A percentile compares a stretch with the other conserved stretches of the same genome.
phyloP scores from a whole-genome alignment of 2,888 invertebrate species.

The Scrobipalpa costella region DNA sequence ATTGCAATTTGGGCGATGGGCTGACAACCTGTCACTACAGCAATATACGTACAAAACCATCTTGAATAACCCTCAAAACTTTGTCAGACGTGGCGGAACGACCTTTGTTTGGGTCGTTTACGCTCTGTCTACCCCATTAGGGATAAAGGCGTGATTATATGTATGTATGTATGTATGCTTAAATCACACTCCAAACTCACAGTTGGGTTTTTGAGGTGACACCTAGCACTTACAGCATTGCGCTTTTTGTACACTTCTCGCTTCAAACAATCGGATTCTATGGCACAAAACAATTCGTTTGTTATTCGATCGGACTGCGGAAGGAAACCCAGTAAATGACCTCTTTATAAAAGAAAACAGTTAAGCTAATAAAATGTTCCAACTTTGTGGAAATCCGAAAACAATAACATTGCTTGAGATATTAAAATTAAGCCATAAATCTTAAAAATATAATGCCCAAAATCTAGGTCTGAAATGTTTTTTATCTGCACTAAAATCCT shows the following conservation, averaged over 20 bases:
- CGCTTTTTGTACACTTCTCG: slow-evolving; percentile 6
- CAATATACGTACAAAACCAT: no score
- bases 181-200: no score
- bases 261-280: background rate
- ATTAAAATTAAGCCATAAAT: background rate
- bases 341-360: background rate
- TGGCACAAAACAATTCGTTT: background rate
- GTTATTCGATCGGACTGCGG: background rate
- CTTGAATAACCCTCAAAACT: no score
- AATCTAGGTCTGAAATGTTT: slow-evolving; percentile 5
- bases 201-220: no score
- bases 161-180: no score
- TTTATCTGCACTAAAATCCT: slow-evolving; percentile 31
- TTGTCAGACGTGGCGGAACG: no score
- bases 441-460: background rate
- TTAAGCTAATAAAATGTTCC: background rate
- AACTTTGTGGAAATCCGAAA: background rate
- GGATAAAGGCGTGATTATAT: no score
- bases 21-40: no score
- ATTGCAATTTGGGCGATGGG: no score
- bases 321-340: background rate
- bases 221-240: slow-evolving; percentile 14
- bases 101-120: no score
- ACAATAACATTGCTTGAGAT: background rate
- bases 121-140: no score